Conservation (phyloP, 30 jellyfish, hydroid and myxozoan genomes). For the Nemopilema nomurai region DNA sequence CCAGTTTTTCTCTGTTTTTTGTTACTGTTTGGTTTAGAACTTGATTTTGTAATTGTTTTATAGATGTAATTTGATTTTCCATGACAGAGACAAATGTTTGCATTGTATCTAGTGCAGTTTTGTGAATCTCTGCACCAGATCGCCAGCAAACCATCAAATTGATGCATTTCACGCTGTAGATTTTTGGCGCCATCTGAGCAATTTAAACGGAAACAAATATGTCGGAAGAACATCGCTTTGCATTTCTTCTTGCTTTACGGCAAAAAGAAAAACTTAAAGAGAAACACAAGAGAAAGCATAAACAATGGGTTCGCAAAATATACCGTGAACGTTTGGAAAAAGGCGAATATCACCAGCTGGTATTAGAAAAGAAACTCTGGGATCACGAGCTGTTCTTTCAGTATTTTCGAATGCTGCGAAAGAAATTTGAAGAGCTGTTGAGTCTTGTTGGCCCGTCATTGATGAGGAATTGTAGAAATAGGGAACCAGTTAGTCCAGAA, state of each 20-base stretch:
- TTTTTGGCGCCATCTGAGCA: conserved; percentile 24
- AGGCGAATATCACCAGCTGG: conserved; percentile 50
- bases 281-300: conserved; percentile 25
- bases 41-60: conserved; percentile 5
- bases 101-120: conserved; percentile 26
- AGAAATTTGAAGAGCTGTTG: conserved; percentile 31
- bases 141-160: conserved; percentile 40
- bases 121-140: too few species aligned
- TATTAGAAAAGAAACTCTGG: conserved; percentile 49
- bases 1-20: conserved; percentile 9
- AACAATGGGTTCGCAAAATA: conserved; percentile 17
- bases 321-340: conserved; percentile 24
- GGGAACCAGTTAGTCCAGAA: conserved; percentile 50
- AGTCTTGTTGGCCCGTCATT: conserved; percentile 44
- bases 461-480: conserved; percentile 31
- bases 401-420: conserved; percentile 55
- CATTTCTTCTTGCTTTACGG: conserved; percentile 19
- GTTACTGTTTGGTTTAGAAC: not conserved
- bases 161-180: conserved; percentile 29
- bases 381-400: conserved; percentile 55
- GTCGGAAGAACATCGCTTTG: conserved; percentile 34
- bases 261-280: conserved; percentile 20
- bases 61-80: conserved; percentile 15
- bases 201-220: conserved; percentile 5
- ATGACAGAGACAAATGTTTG: conserved; percentile 31